A percentile compares a stretch with the other conserved stretches of the same genome.
Conservation (phyloP, 2,797 vertebrate species). For the Siniperca obscura region DNA sequence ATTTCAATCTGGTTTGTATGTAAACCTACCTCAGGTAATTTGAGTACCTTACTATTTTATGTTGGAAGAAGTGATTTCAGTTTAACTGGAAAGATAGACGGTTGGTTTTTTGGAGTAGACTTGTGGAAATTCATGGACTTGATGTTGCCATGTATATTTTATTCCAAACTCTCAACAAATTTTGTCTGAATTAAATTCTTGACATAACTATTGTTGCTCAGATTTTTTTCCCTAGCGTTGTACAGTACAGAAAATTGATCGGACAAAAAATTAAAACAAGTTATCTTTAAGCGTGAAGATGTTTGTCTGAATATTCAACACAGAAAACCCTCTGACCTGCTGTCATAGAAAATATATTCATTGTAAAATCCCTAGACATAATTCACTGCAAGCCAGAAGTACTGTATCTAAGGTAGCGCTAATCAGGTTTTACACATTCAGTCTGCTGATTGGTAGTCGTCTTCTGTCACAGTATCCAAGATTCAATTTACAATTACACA, state of each 20-base stretch:
- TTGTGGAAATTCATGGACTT: conserved; percentile 11
- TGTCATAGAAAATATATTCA: conserved; percentile 85
- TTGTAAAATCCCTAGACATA: conserved; percentile 68
- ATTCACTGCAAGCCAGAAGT: neutral
- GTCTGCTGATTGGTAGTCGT: neutral
- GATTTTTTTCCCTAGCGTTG: neutral
- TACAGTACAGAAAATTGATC: neutral
- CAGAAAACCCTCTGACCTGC: neutral
- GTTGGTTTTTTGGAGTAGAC: conserved; percentile 1
- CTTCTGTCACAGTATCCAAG: neutral
- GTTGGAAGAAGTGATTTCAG: conserved; percentile 34
- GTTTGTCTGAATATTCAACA: neutral
- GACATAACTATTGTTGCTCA: conserved; percentile 24
- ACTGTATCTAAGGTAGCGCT: no score
- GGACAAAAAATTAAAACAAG: neutral
- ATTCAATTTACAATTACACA: neutral
- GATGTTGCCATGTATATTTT: conserved; percentile 61
- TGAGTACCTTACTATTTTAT: conserved; percentile 60
- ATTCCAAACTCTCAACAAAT: conserved; percentile 56
- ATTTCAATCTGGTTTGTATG: conserved; percentile 71
- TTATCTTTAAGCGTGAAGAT: neutral
- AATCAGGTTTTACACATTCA: neutral
- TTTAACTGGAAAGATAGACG: conserved; percentile 57
- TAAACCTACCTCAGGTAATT: conserved; percentile 84
- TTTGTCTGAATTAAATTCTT: conserved; percentile 70